These are phyloP conservation scores for Crotalus tigris DNA, from an alignment of 2,113 vertebrate species.

Conservation along the genomic window DNA sequence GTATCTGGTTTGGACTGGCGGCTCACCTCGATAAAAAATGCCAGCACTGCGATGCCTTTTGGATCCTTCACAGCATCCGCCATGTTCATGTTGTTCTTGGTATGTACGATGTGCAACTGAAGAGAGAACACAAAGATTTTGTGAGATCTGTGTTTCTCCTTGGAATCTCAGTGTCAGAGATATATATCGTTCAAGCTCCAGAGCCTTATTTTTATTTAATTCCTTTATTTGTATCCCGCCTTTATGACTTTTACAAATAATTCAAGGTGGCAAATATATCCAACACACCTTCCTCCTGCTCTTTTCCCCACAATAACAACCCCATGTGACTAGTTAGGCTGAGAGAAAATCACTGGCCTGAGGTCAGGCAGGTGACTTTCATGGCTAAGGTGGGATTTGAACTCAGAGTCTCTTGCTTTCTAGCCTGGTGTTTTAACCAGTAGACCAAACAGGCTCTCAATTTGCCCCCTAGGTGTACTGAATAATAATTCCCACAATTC, in stretches of 20 bases:
- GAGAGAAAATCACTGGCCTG: not conserved
- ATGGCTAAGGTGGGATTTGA: not conserved
- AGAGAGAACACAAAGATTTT: not conserved
- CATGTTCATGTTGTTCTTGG: slow-evolving; percentile 33
- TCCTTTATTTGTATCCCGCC: not conserved
- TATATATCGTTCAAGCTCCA: not conserved
- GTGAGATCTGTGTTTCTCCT: not conserved
- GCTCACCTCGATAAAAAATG: slow-evolving; percentile 67
- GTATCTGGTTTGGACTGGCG: not conserved
- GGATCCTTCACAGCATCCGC: not conserved
- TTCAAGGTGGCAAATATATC: not conserved
- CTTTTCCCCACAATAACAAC: not conserved
- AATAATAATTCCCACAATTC: not conserved
- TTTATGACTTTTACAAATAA: not conserved
- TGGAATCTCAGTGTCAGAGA: not conserved
- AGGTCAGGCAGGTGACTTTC: not conserved
- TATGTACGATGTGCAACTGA: slow-evolving; percentile 73
- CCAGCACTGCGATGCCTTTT: slow-evolving; percentile 64
- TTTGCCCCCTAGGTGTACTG: not conserved
- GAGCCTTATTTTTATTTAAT: not conserved
- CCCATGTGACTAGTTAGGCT: not conserved
- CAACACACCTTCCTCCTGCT: not conserved
- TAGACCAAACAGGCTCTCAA: not conserved
- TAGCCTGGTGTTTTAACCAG: not conserved
- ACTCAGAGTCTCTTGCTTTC: not conserved